Conservation (phyloP, 1,140 invertebrate species). For the Drosophila persimilis region DNA sequence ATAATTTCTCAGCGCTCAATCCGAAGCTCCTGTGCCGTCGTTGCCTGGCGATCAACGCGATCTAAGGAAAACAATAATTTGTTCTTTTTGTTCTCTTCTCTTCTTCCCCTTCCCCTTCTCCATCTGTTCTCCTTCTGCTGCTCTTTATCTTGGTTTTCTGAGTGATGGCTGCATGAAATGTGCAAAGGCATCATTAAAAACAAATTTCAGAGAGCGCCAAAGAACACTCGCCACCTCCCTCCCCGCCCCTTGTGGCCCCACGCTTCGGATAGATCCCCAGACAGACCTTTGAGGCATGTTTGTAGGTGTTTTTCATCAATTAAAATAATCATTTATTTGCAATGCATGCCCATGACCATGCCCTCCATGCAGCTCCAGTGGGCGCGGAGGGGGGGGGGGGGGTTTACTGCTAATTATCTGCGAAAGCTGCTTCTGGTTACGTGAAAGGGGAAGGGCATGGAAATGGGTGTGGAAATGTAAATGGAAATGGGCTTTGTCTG, state of each 20-base stretch:
- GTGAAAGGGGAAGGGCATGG: too few relatives aligned
- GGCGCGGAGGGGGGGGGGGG: conserved; percentile 9
- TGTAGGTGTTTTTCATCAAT: conserved; percentile 76
- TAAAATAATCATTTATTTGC: conserved; percentile 79
- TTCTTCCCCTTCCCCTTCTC: too few relatives aligned
- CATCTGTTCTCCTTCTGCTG: not conserved
- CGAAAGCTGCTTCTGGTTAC: conserved; percentile 43
- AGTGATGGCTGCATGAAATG: conserved; percentile 68
- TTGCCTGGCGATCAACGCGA: not conserved
- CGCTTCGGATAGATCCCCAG: conserved; percentile 1
- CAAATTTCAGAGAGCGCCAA: conserved; percentile 69
- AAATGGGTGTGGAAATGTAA: conserved; percentile 36
- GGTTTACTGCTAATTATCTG: conserved; percentile 33
- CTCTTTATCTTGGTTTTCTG: conserved; percentile 33
- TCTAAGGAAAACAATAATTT: conserved; percentile 34
- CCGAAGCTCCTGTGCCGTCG: conserved; percentile 34
- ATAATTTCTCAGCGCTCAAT: conserved; percentile 73
- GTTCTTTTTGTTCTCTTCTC: not conserved
- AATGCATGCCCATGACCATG: conserved; percentile 31
- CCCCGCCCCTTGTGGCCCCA: not conserved
- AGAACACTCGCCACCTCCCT: conserved; percentile 38
- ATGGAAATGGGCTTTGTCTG: conserved; percentile 24
- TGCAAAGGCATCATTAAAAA: conserved; percentile 78
- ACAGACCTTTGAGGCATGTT: conserved; percentile 42
- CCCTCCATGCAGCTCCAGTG: not conserved